A percentile compares a stretch with the other conserved stretches of the same genome.
These are phyloP conservation scores for Drosophila recens DNA, from an alignment of 2,888 invertebrate species.

Conservation along the genomic window DNA sequence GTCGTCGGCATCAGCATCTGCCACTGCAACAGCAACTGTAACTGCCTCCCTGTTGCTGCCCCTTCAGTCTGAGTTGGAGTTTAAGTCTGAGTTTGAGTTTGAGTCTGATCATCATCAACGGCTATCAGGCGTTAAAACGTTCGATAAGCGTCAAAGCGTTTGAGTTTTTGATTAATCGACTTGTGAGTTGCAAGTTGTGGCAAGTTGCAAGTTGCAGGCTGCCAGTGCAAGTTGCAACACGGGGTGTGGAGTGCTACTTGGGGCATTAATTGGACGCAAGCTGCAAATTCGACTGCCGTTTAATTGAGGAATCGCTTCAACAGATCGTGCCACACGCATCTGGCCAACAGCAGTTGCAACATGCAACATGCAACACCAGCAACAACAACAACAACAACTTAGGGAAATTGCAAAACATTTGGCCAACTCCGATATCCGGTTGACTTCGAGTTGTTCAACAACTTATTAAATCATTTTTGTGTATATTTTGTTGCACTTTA, in stretches of 20 bases:
- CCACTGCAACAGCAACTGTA: neutral
- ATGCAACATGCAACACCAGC: slow-evolving; percentile 26
- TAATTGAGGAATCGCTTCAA: slow-evolving; percentile 47
- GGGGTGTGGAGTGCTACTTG: slow-evolving; percentile 3
- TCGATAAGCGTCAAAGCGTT: slow-evolving; percentile 54
- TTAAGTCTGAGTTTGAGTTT: neutral
- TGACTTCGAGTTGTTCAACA: slow-evolving; percentile 55
- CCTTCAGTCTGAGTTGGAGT: neutral
- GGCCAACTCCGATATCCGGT: slow-evolving; percentile 63
- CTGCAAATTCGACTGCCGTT: slow-evolving; percentile 46
- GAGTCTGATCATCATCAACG: slow-evolving; percentile 40
- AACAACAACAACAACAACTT: slow-evolving; percentile 36
- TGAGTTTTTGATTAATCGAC: slow-evolving; percentile 53
- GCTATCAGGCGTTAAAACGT: slow-evolving; percentile 48
- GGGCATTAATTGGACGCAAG: slow-evolving; percentile 56
- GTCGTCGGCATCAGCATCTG: slow-evolving; percentile 36
- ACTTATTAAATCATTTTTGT: slow-evolving; percentile 70
- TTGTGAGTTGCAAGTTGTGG: slow-evolving; percentile 13
- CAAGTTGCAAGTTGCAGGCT: slow-evolving; percentile 12
- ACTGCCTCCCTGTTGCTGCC: neutral
- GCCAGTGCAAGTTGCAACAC: neutral
- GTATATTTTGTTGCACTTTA: slow-evolving; percentile 39
- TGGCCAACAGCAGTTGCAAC: slow-evolving; percentile 50
- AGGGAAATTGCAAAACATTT: slow-evolving; percentile 69
- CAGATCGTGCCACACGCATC: slow-evolving; percentile 63